Base-by-base conservation (phyloP, 2,797 vertebrate genomes). In the Dryobates pubescens region DNA sequence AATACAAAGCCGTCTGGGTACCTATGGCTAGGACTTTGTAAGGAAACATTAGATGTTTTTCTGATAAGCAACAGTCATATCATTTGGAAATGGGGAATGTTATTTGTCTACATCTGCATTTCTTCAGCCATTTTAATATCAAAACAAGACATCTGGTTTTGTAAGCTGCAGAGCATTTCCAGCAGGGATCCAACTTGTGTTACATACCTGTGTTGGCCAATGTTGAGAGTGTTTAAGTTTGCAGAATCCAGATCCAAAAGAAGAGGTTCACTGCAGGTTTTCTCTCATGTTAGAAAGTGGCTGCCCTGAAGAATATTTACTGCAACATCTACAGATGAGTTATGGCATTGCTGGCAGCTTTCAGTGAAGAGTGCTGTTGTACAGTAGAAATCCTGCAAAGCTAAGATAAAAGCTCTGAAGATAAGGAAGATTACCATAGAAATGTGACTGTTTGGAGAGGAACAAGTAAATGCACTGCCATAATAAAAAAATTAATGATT, bases 361-460 rank as follows among this genome's bases (percentile, higher is more conserved):
- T 93, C 19, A 34, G 79, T 96, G 95, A 95, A 93, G 77, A 83
- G 43, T 79, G 59, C 13, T 89, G 27, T 79, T 89, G 69, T 95
- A 92, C 65, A 80, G 73, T 77, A 88, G 78, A 96, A 96, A 92
- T 63, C 65, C 86, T 87, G 67, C 29, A 83, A 96, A 95, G 65
- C 17, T 32, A 34, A 86, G 90, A 87, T 90, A 91, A 95, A 94
- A 96, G 69, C 78, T 91, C 76, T 94, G 82, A 89, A 90, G 56
- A 81, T 93, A 91, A 91, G 67, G 58, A 91, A 87, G 83, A 81
- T 85, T 89, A 94, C 56, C 57, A 73, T 58, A 58, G 77, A 92
- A 92, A 93, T 90, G 86, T 9, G 59, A 73, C 93, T 90, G 82
- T 94, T 94, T 91, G 57, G 36, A 92, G 72, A 94, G 43, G 67